Evolutionary conservation across 2,888 invertebrate species (phyloP), one percentile per base, ranked within the genome.

Genomic region (Melieria crassipennis): DNA sequence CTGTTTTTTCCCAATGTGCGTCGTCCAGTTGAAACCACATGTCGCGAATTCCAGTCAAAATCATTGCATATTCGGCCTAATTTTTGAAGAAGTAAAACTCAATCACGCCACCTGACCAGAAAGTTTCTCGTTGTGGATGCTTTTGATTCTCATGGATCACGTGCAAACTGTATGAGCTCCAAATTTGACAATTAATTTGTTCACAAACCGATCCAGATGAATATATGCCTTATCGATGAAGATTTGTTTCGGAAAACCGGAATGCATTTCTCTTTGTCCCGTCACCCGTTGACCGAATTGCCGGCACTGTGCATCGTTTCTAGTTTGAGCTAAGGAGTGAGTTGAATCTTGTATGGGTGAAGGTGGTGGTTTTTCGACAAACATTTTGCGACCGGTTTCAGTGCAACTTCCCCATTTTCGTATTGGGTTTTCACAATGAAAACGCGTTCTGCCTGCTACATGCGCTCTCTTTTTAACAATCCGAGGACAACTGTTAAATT

Each of bases 121-220:
- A 46, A 61, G 61, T 61, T 43, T 46, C 43, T 61, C 45, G 61
- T 61, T 61, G 61, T 45, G 61, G 61, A 45, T 60, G 16, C 60
- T 30, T 13, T 43, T 61, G 9, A 11, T 61, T 61, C 61, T 61
- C 61, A 43, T 61, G 61, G 61, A 43, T 61, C 11, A 45, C 61
- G 11, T 61, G 43, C 30, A 45, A 45, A 61, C 10, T 61, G 43
- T 43, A 42, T 43, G 61, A 43, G 61, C 45, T 11, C 61, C 61
- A 61, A 61, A 61, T 43, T 61, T 10, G 61, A 61, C 7, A 61
- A 43, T 42, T 6, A 5, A 1, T 43, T 42, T 61, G 45, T 61
- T 61, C 43, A 43, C 45, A 10, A 42, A 61, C 11, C 61, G 10
- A 4, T 61, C 43, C 61, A 43, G 7, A 61, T 1, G 61, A 45